Percentiles rank a stretch among this genome's conserved stretches.
Conservation (phyloP, 37 sponge, comb jelly and placozoan species). For the Aphrocallistes beatrix region DNA sequence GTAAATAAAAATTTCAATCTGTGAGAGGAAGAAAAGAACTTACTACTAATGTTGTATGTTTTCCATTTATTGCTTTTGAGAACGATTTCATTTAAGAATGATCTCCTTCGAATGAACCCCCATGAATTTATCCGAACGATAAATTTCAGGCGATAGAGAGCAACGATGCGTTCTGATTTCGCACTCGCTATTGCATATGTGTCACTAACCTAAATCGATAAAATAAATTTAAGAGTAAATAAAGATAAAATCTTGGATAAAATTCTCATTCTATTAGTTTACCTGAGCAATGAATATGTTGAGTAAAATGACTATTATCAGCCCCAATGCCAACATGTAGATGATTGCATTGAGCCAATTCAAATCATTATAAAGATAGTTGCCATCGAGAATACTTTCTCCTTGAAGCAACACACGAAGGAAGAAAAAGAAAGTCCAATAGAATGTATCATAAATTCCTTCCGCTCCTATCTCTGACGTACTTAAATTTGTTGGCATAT, state of each 20-base stretch:
- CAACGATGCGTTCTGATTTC: conserved; percentile 2
- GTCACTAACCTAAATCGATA: conserved; percentile 6
- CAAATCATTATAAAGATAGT: neutral
- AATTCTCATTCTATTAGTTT: neutral
- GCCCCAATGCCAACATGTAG: neutral
- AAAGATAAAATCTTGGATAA: neutral
- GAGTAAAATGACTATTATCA: neutral
- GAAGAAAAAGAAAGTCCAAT: neutral
- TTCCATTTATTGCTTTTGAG: neutral
- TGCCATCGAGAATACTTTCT: neutral
- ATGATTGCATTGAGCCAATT: conserved; percentile 4
- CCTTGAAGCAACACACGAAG: neutral
- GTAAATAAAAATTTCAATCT: no score
- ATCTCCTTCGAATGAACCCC: neutral
- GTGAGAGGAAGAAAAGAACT: no score
- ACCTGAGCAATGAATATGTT: conserved; percentile 19
- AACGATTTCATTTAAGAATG: neutral
- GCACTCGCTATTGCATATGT: neutral
- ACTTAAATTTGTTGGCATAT: neutral
- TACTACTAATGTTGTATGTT: neutral
- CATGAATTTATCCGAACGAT: neutral
- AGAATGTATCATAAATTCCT: neutral
- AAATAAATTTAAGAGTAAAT: neutral
- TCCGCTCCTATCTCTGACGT: neutral
- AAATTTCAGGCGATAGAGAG: neutral